Conservation (phyloP, 2,888 invertebrate species). For the Agelastica alni region DNA sequence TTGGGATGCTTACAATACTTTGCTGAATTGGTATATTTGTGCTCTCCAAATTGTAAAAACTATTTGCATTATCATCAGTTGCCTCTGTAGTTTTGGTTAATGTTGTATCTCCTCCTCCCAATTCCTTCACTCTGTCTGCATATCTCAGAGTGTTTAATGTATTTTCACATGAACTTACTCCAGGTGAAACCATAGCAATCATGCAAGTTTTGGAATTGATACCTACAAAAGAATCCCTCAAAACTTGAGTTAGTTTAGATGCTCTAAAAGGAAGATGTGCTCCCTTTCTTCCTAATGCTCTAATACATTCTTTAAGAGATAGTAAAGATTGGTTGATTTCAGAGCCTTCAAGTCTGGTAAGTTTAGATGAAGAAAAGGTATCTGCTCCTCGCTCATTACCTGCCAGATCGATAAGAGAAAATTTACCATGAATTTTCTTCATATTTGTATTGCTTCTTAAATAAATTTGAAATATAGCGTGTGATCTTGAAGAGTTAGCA, state of each 20-base stretch:
- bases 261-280: slow-evolving; percentile 97
- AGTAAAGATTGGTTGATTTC: slow-evolving; percentile 97
- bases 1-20: slow-evolving; percentile 6
- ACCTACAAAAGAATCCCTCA: slow-evolving; percentile 97
- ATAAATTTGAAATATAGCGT: slow-evolving; percentile 98
- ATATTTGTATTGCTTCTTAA: slow-evolving; percentile 70
- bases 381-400: slow-evolving; percentile 99
- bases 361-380: slow-evolving; percentile 92
- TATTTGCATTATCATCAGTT: slow-evolving; percentile 13
- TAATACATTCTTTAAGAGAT: slow-evolving; percentile 97
- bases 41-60: slow-evolving; percentile 27
- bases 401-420: slow-evolving; percentile 95
- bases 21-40: slow-evolving; percentile 7
- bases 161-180: slow-evolving; percentile 94
- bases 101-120: slow-evolving; percentile 72
- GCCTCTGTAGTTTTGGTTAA: slow-evolving; percentile 21
- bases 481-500: slow-evolving; percentile 96
- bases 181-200: slow-evolving; percentile 99
- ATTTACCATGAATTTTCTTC: slow-evolving; percentile 90
- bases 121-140: slow-evolving; percentile 95
- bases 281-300: slow-evolving; percentile 92
- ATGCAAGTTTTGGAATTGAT: slow-evolving; percentile 98
- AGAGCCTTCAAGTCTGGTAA: slow-evolving; percentile 93
- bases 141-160: slow-evolving; percentile 96
- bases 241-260: slow-evolving; percentile 89